Base-by-base conservation (phyloP, 2,888 invertebrate genomes). In the Meteorus colon region DNA sequence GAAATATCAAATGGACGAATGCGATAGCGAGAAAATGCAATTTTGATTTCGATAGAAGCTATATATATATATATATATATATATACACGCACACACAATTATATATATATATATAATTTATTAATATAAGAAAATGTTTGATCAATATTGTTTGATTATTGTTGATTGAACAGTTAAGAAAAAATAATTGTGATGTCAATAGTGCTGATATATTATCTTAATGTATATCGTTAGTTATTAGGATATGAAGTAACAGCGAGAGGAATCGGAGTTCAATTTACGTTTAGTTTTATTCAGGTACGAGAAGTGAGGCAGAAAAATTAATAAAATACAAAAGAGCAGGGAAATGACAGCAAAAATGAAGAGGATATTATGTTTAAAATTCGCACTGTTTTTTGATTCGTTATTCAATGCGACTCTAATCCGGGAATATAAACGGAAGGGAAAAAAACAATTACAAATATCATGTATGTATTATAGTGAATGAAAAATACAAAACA, bases 171-270 rank as follows among this genome's bases (percentile, higher is more conserved):
- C 41, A 2, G 10, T 62, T 16, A 65, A 34, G 8, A 10, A n/a
- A 65, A 65, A 65, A 70, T 79, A 77, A 78, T 78, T 78, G 79
- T 81, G 79, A 78, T 79, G 79, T 77, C 78, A 79, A 78, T 70
- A 76, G 69, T 72, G 70, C 77, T 67, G 69, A 76, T 55, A 55
- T 55, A 48, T 48, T 48, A 55, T 78, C 77, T 80, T 75, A 75
- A 79, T 79, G 75, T 78, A 77, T 74, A 71, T 78, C 72, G 68
- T 73, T 65, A 74, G 45, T 65, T 12, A 37, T 65, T 76, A 73
- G 48, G 68, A 60, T 67, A 27, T 68, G 24, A 41, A 66, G 37
- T 37, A 19, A 51, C 63, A 24, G 24, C 29, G 37, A 73, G 67
- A 24, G 6, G 6, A 41, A 65, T 31, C 37, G 19, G 8, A 41